phyloP scores from a whole-genome alignment of 2,113 vertebrate genomes.

The Neodon shergylaensis region DNA sequence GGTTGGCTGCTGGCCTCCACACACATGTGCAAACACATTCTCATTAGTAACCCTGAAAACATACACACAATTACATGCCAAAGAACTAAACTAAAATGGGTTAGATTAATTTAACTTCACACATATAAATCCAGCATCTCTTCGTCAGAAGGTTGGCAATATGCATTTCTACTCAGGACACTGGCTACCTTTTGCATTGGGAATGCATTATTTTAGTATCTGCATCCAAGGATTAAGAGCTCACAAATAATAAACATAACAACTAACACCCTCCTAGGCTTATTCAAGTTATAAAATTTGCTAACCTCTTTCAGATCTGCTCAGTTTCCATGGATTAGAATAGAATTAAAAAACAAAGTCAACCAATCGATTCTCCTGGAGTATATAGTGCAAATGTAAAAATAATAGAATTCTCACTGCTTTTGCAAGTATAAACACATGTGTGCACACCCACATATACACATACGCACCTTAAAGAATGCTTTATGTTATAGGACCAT shows the following conservation, averaged over 20 bases:
- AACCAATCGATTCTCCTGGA: background rate
- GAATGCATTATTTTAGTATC: background rate
- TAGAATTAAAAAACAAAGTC: background rate
- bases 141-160: background rate
- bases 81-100: background rate
- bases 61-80: background rate
- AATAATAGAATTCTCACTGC: background rate
- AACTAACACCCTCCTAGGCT: background rate
- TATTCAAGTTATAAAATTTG: background rate
- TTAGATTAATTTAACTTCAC: background rate
- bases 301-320: background rate
- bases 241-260: background rate
- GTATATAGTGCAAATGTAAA: background rate
- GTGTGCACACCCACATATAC: accelerated
- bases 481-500: background rate
- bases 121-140: background rate
- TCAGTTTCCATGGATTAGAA: background rate
- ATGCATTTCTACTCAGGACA: background rate
- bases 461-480: background rate
- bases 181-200: background rate
- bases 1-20: too few relatives aligned
- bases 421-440: background rate
- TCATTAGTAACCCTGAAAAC: background rate
- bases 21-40: background rate
- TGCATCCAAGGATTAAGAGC: background rate